These are phyloP conservation scores for Halcyon malimbica DNA, from an alignment of 2,113 vertebrate species.

Conservation along the genomic window DNA sequence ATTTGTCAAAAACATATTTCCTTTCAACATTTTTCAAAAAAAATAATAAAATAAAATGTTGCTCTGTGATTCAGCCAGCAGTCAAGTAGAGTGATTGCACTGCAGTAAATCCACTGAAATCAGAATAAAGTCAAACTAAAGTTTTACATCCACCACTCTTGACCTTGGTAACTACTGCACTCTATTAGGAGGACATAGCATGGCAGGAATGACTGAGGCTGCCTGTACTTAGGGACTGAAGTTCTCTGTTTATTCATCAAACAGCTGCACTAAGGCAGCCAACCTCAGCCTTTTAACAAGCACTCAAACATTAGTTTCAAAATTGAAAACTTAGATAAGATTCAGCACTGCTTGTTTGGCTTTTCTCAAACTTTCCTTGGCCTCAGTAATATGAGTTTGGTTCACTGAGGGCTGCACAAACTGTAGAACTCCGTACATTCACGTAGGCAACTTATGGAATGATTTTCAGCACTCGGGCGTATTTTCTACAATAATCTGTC, in stretches of 20 bases:
- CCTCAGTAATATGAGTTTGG: conserved; percentile 2
- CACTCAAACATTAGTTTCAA: not conserved
- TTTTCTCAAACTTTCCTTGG: conserved; percentile 32
- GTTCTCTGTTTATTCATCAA: not conserved
- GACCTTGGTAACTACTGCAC: not conserved
- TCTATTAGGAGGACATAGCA: not conserved
- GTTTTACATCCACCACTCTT: not conserved
- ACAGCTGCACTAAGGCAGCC: not conserved
- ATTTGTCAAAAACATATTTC: not conserved
- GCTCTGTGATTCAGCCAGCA: not conserved
- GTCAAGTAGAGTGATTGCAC: not conserved
- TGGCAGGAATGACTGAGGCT: not conserved
- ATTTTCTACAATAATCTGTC: not conserved
- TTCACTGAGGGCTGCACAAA: conserved; percentile 11
- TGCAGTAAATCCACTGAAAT: not conserved
- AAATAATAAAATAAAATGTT: not conserved
- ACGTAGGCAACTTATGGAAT: not conserved
- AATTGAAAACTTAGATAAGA: not conserved
- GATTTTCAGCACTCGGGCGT: not conserved
- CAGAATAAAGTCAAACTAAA: not conserved
- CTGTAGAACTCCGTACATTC: conserved; percentile 11
- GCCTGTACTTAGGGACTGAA: not conserved
- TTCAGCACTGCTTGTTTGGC: not conserved
- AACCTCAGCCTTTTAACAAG: not conserved
- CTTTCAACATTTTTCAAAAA: not conserved